Evolutionary conservation across 2,113 vertebrate genomes (phyloP).

Genomic region (Stercorarius parasiticus): DNA sequence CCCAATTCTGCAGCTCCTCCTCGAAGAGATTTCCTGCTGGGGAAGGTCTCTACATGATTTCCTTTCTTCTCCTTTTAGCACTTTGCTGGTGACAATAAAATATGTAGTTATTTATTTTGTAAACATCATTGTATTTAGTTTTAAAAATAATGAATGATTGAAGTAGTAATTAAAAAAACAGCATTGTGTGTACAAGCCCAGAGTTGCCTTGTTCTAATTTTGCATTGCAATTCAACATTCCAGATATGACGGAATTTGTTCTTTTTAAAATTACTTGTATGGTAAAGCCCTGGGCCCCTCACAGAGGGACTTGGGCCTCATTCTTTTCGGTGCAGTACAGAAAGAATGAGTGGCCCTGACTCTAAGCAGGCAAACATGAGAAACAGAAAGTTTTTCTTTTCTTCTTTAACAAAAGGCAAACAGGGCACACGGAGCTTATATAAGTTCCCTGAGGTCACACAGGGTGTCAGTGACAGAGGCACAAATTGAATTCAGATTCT

Average conservation of each 20-base stretch:
- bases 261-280: background rate
- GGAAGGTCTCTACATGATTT: background rate
- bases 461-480: background rate
- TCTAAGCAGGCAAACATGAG: constrained; percentile 26
- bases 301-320: background rate
- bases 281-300: background rate
- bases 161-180: constrained; percentile 41
- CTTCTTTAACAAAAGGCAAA: constrained; percentile 41
- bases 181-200: background rate
- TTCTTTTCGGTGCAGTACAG: background rate
- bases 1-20: background rate
- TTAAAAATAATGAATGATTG: constrained; percentile 16
- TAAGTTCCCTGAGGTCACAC: constrained; percentile 31
- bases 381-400: constrained; percentile 46
- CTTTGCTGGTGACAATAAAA: constrained; percentile 39
- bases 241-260: constrained; percentile 27
- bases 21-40: background rate
- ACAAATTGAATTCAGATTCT: constrained; percentile 42
- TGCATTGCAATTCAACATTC: background rate
- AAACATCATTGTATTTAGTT: constrained; percentile 19
- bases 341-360: background rate
- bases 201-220: constrained; percentile 50
- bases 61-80: constrained; percentile 37
- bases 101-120: background rate
- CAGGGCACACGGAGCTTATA: background rate